Base-by-base conservation (phyloP, 2,113 vertebrate species). In the Oreochromis aureus region DNA sequence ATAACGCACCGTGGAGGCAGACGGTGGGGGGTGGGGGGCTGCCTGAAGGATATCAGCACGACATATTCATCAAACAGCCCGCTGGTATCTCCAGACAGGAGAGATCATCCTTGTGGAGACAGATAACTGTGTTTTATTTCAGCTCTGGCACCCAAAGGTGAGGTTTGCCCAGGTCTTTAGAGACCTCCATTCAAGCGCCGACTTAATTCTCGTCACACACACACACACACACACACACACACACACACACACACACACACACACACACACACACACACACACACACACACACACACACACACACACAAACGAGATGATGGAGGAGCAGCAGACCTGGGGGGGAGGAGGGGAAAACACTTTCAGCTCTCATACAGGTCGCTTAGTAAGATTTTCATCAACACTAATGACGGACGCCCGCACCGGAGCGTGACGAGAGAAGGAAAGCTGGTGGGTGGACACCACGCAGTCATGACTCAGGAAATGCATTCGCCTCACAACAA, bases 381-480 rank as follows among this genome's bases (percentile, higher is more conserved):
- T 32, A 78, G 15, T 53, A 58, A 44, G 83, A 79, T 82, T 91
- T 84, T 84, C 81, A 87, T 92, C 81, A 85, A 27, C 30, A 16
- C 36, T 88, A 79, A 88, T 78, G 53, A 80, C 71, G 82, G 86
- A 86, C 56, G 63, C 9, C 87, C 48, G 78, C 86, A 82, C 9
- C 30, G 79, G 66, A 88, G 87, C 83, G 19, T 90, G 93, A 92
- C 59, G 2, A 32, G 91, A 54, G 27, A 66, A 51, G n/a, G 22
- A 44, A 18, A 80, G 69, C 2, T 34, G 22, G 36, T 41, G 86
- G 22, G 53, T 46, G 82, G 86, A 73, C 34, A 6, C 78, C 10
- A 3, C 24, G 9, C 44, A 36, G 83, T 55, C 89, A 59, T 94
- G 93, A 95, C 89, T 93, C 89, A 89, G 91, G 85, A 81, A 88